These are phyloP conservation scores for Calliopsis andreniformis DNA, from an alignment of 1,140 invertebrate genomes.

Conservation along the genomic window DNA sequence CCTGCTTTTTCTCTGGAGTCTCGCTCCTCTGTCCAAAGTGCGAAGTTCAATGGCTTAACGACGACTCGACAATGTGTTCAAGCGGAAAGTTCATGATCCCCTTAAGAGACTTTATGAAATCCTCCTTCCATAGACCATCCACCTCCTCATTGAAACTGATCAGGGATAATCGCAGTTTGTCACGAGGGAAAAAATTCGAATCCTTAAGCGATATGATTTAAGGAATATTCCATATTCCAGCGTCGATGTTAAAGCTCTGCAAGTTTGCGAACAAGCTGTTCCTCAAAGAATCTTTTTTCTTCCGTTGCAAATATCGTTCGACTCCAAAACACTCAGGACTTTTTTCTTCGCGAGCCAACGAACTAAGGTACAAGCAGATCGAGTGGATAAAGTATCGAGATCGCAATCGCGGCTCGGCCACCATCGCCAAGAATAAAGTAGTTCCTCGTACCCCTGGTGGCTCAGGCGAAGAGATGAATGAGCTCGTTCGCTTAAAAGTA, in stretches of 20 bases:
- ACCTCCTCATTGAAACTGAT: constrained; percentile 18
- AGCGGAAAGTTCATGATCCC: constrained; percentile 31
- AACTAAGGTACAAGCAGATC: not conserved
- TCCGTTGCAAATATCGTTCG: not conserved
- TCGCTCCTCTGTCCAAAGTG: not conserved
- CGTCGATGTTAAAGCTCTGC: no score
- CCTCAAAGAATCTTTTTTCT: not conserved
- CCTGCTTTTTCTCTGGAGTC: no score
- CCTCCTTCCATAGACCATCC: not conserved
- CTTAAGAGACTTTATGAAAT: constrained; percentile 30
- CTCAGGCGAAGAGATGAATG: constrained; percentile 53
- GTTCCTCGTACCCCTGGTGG: constrained; percentile 14
- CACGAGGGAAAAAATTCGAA: no score
- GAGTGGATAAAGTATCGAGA: not conserved
- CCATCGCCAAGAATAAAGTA: constrained; percentile 19
- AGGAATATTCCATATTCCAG: no score
- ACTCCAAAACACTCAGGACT: no score
- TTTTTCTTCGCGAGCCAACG: not conserved
- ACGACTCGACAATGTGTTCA: constrained; percentile 26
- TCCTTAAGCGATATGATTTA: no score
- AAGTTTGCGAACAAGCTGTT: not conserved
- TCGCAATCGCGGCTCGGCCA: constrained; percentile 19
- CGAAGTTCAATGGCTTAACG: constrained; percentile 37
- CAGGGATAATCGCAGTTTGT: not conserved
- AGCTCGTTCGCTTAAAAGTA: constrained; percentile 56